Evolutionary conservation across 2,797 vertebrate species (phyloP).

Genomic region (Morus bassanus): DNA sequence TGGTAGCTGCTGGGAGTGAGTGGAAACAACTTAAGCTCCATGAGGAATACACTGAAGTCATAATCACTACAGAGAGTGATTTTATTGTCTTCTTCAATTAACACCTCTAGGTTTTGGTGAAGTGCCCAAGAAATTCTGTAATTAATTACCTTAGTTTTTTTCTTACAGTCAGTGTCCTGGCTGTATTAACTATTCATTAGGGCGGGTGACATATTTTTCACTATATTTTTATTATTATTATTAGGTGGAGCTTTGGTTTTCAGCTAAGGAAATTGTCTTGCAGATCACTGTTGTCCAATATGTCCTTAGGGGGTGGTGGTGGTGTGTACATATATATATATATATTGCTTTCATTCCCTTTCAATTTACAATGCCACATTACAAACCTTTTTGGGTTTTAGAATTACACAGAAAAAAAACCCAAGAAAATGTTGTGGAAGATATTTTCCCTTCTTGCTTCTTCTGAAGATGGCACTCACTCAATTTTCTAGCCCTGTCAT

Average conservation of each 20-base stretch:
- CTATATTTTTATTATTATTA: neutral
- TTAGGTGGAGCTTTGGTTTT: neutral
- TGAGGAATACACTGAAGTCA: neutral
- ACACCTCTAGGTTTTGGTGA: neutral
- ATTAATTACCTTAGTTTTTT: neutral
- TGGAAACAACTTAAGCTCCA: neutral
- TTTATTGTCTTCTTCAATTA: conserved; percentile 1
- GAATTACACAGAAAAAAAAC: neutral
- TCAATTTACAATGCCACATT: neutral
- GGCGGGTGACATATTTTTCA: neutral
- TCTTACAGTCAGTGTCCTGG: neutral
- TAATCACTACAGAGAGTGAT: neutral
- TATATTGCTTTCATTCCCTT: neutral
- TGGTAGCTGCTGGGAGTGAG: neutral
- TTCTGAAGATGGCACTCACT: neutral
- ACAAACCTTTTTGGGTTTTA: neutral
- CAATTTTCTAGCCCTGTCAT: neutral
- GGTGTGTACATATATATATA: rapidly evolving
- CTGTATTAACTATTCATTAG: neutral
- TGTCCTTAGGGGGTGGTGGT: rapidly evolving
- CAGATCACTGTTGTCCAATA: neutral
- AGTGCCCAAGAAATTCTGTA: neutral
- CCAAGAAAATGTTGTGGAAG: neutral
- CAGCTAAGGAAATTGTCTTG: neutral
- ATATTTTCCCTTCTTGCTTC: neutral